Conservation (phyloP, 2,797 vertebrate species). For the Staurois parvus region DNA sequence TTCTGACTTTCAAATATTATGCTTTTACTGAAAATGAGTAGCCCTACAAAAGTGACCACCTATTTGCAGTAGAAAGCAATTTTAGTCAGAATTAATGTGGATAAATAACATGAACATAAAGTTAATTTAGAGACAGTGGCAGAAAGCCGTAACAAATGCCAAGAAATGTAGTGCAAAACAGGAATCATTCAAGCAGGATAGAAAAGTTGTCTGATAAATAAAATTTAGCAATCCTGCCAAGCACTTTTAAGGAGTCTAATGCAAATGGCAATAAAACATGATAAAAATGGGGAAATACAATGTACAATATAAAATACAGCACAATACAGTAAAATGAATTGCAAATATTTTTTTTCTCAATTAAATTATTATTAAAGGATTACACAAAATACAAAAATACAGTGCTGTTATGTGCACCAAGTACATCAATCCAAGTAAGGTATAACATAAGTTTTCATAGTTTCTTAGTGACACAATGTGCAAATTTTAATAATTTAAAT, state of each 20-base stretch:
- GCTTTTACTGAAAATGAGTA: not conserved
- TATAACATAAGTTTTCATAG: too few species aligned
- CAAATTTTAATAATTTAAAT: too few species aligned
- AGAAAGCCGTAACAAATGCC: not conserved
- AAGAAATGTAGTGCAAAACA: not conserved
- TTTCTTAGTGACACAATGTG: too few species aligned
- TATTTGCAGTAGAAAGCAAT: not conserved
- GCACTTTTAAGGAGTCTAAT: not conserved
- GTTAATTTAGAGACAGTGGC: not conserved
- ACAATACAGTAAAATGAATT: too few species aligned
- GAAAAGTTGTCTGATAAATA: not conserved
- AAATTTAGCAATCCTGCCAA: not conserved
- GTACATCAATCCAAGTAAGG: too few species aligned
- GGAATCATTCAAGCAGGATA: not conserved
- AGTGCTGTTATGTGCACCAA: too few species aligned
- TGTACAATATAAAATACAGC: too few species aligned
- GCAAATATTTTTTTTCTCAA: too few species aligned
- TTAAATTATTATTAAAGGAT: too few species aligned
- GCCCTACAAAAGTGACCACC: not conserved
- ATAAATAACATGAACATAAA: not conserved
- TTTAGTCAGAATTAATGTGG: not conserved
- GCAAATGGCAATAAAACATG: not conserved
- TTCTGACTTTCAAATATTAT: conserved; percentile 2
- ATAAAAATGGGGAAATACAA: not conserved
- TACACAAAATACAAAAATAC: too few species aligned